A percentile compares a stretch with the other conserved stretches of the same genome.
These are phyloP conservation scores for Lycaon pictus DNA, from an alignment of 2,113 vertebrate species.

Conservation along the genomic window DNA sequence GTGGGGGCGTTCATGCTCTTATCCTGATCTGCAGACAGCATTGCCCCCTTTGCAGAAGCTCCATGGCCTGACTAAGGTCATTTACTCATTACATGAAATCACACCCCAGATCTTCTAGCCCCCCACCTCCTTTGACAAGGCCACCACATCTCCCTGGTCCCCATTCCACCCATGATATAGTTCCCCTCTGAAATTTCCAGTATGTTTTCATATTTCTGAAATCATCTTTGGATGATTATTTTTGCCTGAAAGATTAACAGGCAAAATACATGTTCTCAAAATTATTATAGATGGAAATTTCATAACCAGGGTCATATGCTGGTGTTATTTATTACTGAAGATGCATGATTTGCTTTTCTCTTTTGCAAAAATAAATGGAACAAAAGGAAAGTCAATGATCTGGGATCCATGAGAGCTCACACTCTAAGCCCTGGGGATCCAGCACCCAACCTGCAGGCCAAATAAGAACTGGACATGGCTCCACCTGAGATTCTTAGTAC, in stretches of 20 bases:
- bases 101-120: not conserved
- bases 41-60: not conserved
- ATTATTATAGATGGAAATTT: not conserved
- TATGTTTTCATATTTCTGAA: not conserved
- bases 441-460: not conserved
- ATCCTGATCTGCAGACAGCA: not conserved
- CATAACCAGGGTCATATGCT: not conserved
- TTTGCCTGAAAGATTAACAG: not conserved
- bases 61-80: not conserved
- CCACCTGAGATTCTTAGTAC: not conserved
- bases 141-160: not conserved
- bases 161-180: not conserved
- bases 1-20: not conserved
- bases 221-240: not conserved
- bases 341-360: not conserved
- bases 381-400: not conserved
- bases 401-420: not conserved
- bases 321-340: not conserved
- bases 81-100: not conserved
- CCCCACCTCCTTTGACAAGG: fast-evolving
- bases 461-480: not conserved
- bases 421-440: not conserved
- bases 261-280: not conserved
- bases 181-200: not conserved
- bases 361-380: not conserved